These are phyloP conservation scores for Cryptotermes secundus DNA, from an alignment of 1,140 invertebrate species.

Conservation along the genomic window DNA sequence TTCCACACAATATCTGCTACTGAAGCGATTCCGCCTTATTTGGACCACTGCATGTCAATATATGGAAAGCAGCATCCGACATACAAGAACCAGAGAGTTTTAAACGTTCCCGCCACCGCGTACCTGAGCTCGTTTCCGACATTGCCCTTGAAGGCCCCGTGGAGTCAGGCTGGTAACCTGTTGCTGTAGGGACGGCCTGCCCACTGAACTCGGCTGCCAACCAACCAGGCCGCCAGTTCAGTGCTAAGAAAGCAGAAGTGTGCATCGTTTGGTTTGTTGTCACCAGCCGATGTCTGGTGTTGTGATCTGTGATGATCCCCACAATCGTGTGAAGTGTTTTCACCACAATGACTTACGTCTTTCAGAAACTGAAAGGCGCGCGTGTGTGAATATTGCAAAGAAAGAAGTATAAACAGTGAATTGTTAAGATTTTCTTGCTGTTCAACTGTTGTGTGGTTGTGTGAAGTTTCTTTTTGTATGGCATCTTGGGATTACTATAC, in stretches of 20 bases:
- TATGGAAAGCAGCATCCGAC: too few relatives aligned
- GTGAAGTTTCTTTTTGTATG: neutral
- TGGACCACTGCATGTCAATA: too few relatives aligned
- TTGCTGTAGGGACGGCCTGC: neutral
- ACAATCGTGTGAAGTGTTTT: neutral
- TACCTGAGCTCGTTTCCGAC: neutral
- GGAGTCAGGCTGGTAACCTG: neutral
- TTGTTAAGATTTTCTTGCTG: too few relatives aligned
- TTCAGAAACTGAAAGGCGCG: neutral
- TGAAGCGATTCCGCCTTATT: too few relatives aligned
- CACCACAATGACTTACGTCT: neutral
- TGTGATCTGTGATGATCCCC: conserved; percentile 10
- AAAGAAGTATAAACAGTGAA: neutral
- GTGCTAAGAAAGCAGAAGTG: neutral
- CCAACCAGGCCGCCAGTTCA: conserved; percentile 1
- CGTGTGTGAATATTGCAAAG: neutral
- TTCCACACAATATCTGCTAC: too few relatives aligned
- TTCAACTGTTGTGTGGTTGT: neutral
- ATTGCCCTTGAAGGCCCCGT: neutral
- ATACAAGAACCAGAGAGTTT: neutral
- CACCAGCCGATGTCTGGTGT: neutral
- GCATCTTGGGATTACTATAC: too few relatives aligned
- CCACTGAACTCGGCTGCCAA: neutral
- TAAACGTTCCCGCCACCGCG: neutral
- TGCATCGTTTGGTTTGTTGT: neutral